phyloP scores from a whole-genome alignment of 2,888 invertebrate species.

The Geophilus truncorum region DNA sequence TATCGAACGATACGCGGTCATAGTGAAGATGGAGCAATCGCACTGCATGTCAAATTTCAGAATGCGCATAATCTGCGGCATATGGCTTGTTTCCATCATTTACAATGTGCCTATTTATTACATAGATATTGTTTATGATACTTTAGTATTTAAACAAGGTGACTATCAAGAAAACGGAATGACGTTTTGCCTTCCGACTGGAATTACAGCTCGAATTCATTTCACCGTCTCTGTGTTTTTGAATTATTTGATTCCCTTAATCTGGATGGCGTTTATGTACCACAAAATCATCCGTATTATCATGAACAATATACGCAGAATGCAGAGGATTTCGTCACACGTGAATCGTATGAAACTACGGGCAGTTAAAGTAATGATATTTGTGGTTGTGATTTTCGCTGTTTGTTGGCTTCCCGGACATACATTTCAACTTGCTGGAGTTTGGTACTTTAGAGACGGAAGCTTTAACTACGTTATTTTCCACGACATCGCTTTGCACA shows the following conservation, averaged over 20 bases:
- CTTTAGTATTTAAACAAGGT: not conserved
- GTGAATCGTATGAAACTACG: conserved; percentile 36
- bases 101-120: conserved; percentile 18
- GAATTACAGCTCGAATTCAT: not conserved
- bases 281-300: not conserved
- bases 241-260: conserved; percentile 6
- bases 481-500: conserved; percentile 33
- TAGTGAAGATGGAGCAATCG: not conserved
- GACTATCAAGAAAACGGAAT: not conserved
- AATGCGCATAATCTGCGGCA: not conserved
- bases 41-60: not conserved
- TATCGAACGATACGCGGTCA: conserved; percentile 35
- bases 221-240: not conserved
- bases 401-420: conserved; percentile 39
- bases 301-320: not conserved
- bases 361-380: conserved; percentile 38
- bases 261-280: conserved; percentile 8
- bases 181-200: conserved; percentile 13
- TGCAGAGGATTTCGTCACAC: not conserved
- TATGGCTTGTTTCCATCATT: conserved; percentile 28
- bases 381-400: conserved; percentile 39
- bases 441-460: not conserved
- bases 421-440: conserved; percentile 32
- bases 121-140: not conserved
- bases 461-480: conserved; percentile 7